These are phyloP conservation scores for Odontomachus brunneus DNA, from an alignment of 1,140 invertebrate species.

Conservation along the genomic window DNA sequence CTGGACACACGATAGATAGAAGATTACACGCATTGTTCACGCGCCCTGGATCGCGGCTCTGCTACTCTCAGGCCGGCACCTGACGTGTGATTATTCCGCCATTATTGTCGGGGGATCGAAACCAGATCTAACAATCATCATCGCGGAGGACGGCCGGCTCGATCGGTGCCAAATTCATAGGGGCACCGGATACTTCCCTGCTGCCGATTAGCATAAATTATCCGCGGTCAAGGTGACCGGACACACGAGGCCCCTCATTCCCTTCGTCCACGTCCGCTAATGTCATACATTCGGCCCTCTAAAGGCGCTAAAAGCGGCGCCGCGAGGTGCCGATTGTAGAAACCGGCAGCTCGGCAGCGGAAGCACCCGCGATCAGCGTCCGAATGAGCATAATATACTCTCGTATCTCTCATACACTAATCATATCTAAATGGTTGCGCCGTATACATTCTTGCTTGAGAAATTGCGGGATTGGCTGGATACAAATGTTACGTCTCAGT, in stretches of 20 bases:
- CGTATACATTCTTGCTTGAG: neutral
- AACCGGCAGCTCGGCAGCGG: conserved; percentile 3
- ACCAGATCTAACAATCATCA: conserved; percentile 76
- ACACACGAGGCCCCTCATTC: conserved; percentile 65
- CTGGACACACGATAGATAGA: conserved; percentile 3
- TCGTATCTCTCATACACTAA: conserved; percentile 47
- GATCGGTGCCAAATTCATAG: conserved; percentile 68
- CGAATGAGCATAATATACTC: neutral
- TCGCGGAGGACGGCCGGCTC: conserved; percentile 48
- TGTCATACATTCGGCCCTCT: conserved; percentile 77
- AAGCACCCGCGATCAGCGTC: conserved; percentile 50
- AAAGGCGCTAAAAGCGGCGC: conserved; percentile 78
- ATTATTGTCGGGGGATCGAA: conserved; percentile 70
- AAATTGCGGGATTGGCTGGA: neutral
- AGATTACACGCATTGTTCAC: conserved; percentile 5
- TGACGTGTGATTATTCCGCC: conserved; percentile 53
- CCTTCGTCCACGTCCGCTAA: conserved; percentile 69
- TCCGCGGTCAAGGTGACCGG: conserved; percentile 69
- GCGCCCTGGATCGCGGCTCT: neutral
- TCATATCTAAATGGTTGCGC: conserved; percentile 56
- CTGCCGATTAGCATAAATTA: conserved; percentile 81
- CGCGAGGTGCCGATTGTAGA: conserved; percentile 52
- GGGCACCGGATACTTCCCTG: conserved; percentile 65
- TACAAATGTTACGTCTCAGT: conserved; percentile 44
- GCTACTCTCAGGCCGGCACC: conserved; percentile 1